Base-by-base conservation (phyloP, 2,888 invertebrate genomes). In the Catocala nupta region DNA sequence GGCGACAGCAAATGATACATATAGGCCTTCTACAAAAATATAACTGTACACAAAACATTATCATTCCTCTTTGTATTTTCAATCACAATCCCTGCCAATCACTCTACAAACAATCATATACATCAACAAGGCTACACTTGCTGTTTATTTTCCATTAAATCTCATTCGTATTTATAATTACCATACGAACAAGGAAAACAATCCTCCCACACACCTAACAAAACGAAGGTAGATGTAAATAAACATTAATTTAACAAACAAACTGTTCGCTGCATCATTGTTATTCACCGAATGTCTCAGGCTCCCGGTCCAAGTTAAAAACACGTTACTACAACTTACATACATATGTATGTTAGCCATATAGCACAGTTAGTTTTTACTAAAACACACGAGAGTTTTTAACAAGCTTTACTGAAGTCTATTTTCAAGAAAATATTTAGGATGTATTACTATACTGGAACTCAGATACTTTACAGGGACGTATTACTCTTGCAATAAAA, bases 211-310 rank as follows among this genome's bases (percentile, higher is more conserved):
- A 33, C 42, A 13, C 39, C 42, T 48, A 11, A 11, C 47, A 42
- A 43, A 53, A 33, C 11, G 13, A 53, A 51, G 44, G 36, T 48
- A 16, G 34, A 13, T 5, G 36, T 44, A 43, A 48, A 59, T 54
- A 49, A 65, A 71, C 45, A 62, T 68, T 65, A 49, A 54, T 75
- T 71, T 62, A 47, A 54, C 59, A 75, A 75, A 71, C 75, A 62
- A 71, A 68, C 64, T 52, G 8, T 49, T 11, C 48, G 68, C 60
- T 71, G 71, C 68, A 75, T 65, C 62, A 65, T 73, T 76, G 73
- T 65, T 72, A 71, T 75, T 78, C 73, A 65, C 42, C 36, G 48
- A 39, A 9, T 39, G 51, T 36, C 11, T 52, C 48, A 9, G 50
- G 51, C 25, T 49, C 57, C 45, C 56, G 12, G 42, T n/a, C 50